These are phyloP conservation scores for Coreoperca whiteheadi DNA, from an alignment of 2,113 vertebrate species.

Conservation along the genomic window DNA sequence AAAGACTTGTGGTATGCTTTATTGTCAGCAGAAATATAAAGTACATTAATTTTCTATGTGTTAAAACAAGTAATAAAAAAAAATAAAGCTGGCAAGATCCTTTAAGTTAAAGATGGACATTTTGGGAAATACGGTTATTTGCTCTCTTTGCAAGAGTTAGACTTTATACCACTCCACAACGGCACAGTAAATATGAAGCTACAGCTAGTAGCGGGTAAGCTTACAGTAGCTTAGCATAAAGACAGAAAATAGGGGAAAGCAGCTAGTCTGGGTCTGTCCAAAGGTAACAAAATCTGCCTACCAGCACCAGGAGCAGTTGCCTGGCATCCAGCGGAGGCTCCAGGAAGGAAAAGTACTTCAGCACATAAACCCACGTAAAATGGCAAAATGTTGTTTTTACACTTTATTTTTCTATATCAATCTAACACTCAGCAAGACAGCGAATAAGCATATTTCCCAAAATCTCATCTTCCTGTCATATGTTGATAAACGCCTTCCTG, in stretches of 20 bases:
- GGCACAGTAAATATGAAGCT: not conserved
- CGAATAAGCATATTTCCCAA: not conserved
- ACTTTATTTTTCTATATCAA: not conserved
- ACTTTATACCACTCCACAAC: not conserved
- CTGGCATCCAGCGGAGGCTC: too few relatives aligned
- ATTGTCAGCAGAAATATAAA: not conserved
- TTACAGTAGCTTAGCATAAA: not conserved
- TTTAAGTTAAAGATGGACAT: not conserved
- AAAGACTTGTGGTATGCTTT: not conserved
- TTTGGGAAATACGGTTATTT: not conserved
- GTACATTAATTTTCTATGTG: not conserved
- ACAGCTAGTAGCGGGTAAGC: not conserved
- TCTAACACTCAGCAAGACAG: not conserved
- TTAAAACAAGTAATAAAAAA: not conserved
- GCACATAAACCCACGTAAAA: too few relatives aligned
- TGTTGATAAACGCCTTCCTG: not conserved
- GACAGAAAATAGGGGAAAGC: not conserved
- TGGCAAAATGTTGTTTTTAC: too few relatives aligned
- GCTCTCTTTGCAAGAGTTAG: not conserved
- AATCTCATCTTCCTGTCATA: not conserved
- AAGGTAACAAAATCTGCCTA: not conserved
- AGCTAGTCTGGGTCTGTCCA: not conserved
- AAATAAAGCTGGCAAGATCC: not conserved
- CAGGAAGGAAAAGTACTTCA: too few relatives aligned
- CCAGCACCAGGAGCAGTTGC: not conserved